These are phyloP conservation scores for Zapus hudsonius DNA, from an alignment of 2,113 vertebrate genomes.

Conservation along the genomic window DNA sequence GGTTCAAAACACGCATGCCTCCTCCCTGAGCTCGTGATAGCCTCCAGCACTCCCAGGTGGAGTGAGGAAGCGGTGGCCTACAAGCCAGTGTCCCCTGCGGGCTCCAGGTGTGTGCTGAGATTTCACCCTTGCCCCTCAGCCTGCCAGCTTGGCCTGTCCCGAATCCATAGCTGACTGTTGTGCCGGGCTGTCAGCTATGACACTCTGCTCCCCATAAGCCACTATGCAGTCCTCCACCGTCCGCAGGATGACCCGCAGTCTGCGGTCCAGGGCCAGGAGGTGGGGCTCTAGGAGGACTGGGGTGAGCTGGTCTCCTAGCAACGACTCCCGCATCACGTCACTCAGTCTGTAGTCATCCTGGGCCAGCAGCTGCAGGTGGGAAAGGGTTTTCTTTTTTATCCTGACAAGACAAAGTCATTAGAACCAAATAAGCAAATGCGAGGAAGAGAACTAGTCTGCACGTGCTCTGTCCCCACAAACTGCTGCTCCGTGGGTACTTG, in stretches of 20 bases:
- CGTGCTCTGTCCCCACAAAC: not conserved
- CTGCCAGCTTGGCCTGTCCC: slow-evolving; percentile 28
- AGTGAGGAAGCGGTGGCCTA: not conserved
- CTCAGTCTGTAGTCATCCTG: slow-evolving; percentile 90
- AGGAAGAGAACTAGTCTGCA: not conserved
- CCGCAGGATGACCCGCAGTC: slow-evolving; percentile 88
- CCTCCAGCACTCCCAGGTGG: not conserved
- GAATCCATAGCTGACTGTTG: not conserved
- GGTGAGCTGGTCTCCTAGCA: slow-evolving; percentile 88
- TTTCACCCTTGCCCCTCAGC: not conserved
- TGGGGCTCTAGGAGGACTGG: slow-evolving; percentile 93
- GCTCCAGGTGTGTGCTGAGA: not conserved
- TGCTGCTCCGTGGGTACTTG: not conserved
- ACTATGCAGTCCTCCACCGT: slow-evolving; percentile 87
- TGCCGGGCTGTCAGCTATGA: slow-evolving; percentile 84
- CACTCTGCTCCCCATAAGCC: slow-evolving; percentile 86
- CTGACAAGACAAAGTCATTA: slow-evolving; percentile 81
- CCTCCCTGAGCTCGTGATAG: not conserved
- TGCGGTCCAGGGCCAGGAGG: slow-evolving; percentile 93
- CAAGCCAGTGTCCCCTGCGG: fast-evolving
- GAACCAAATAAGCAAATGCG: not conserved
- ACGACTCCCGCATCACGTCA: slow-evolving; percentile 95
- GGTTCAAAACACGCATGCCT: not conserved
- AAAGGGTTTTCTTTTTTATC: slow-evolving; percentile 91
- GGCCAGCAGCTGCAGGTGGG: slow-evolving; percentile 90